A percentile compares a stretch with the other conserved stretches of the same genome.
Conservation (phyloP, 2,888 invertebrate genomes). For the Idaea dimidiata region DNA sequence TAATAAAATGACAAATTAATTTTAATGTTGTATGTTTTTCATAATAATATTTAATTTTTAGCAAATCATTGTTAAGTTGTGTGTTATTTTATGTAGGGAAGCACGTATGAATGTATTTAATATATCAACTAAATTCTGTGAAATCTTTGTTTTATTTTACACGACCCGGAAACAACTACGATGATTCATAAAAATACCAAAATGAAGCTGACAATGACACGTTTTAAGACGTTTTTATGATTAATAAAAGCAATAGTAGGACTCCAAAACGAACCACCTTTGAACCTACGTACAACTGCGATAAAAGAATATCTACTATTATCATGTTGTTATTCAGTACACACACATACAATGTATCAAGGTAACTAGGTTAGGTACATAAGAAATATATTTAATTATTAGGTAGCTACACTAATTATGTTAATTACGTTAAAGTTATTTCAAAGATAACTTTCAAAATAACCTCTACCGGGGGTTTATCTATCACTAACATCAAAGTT, state of each 20-base stretch:
- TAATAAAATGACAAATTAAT: conserved; percentile 47
- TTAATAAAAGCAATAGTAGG: not conserved
- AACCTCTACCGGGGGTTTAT: not conserved
- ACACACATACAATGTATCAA: too few relatives aligned
- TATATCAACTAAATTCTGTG: not conserved
- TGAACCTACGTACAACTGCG: not conserved
- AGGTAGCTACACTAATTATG: too few relatives aligned
- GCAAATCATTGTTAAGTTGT: conserved; percentile 22
- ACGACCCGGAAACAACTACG: not conserved
- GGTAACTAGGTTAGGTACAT: too few relatives aligned
- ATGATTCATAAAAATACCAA: not conserved
- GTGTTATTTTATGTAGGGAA: conserved; percentile 34
- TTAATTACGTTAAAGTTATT: not conserved
- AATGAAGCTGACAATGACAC: not conserved
- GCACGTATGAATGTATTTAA: conserved; percentile 24
- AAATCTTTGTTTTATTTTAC: not conserved
- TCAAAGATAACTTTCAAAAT: not conserved
- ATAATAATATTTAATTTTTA: conserved; percentile 28
- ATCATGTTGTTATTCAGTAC: too few relatives aligned
- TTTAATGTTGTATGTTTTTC: conserved; percentile 28
- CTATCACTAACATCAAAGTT: not conserved
- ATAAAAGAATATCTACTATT: too few relatives aligned
- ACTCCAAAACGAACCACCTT: not conserved
- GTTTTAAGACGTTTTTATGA: not conserved
- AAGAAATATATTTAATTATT: too few relatives aligned